phyloP scores from a whole-genome alignment of 2,113 vertebrate genomes.

The Zosterops hypoxanthus region DNA sequence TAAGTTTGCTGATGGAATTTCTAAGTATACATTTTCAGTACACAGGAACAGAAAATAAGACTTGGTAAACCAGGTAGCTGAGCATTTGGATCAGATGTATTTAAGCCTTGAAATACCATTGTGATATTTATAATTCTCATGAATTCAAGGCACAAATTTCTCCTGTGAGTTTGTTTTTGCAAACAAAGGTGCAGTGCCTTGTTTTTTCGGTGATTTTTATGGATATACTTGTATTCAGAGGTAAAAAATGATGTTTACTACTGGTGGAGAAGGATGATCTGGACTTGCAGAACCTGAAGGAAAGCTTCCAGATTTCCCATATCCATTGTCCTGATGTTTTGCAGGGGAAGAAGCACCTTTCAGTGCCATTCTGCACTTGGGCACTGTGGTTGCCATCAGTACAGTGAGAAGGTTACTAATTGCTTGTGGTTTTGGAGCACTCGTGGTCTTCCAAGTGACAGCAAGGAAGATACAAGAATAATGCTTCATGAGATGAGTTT shows the following conservation, averaged over 20 bases:
- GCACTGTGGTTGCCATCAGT: neutral
- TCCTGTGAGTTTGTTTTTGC: neutral
- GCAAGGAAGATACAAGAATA: neutral
- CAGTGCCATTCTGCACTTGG: neutral
- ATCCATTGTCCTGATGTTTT: neutral
- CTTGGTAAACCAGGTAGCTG: neutral
- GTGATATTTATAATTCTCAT: too few species aligned
- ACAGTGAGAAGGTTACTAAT: neutral
- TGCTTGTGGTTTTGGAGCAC: neutral
- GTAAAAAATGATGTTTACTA: neutral
- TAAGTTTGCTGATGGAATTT: neutral
- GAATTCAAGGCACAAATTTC: neutral
- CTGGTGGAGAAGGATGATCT: neutral
- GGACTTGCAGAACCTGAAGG: neutral
- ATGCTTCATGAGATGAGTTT: neutral
- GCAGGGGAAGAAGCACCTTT: neutral
- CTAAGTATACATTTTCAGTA: neutral
- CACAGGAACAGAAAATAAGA: neutral
- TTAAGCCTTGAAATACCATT: neutral
- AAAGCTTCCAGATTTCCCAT: neutral
- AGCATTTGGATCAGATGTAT: neutral
- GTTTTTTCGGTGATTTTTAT: neutral
- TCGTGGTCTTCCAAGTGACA: neutral
- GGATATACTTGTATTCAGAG: neutral
- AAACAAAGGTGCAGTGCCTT: neutral